Evolutionary conservation across 1,140 invertebrate species (phyloP), one percentile per base, ranked within the genome.

Genomic region (Laodelphax striatellus): DNA sequence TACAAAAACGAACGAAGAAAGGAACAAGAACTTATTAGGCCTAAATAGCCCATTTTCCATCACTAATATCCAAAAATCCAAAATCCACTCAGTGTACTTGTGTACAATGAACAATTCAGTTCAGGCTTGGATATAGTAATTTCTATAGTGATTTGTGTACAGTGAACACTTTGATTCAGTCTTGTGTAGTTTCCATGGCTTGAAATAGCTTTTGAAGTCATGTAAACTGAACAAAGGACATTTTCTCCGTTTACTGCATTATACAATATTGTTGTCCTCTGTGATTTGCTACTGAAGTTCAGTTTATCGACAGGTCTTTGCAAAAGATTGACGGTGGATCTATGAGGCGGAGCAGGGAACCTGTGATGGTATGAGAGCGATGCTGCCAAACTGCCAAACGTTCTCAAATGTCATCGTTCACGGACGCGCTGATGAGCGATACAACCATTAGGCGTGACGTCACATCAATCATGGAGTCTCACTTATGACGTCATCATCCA

Each of bases 401-500:
- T 24, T 24, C 34, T 31, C 52, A 54, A 31, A 31, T 38, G 34
- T 38, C 34, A 38, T 38, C 34, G 34, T 8, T 38, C 34, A 38
- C 34, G 9, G 34, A 38, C 9, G 52, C 34, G 0, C 6, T 54
- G 22, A 24, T 54, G 34, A 54, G 34, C 34, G 34, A 38, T 38
- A 38, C 22, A 16, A 54, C 24, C 52, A 54, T 24, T 16, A 54
- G 52, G 52, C 34, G 52, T 54, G 52, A 54, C 52, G 52, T 54
- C 22, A 52, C 52, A 54, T 54, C 52, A 54, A 34, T 54, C 52
- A 54, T 54, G 52, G 34, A 38, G 34, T 9, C 34, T 38, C 34
- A 38, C 34, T 38, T 52, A 24, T 54, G 52, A 54, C 52, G 52
- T 54, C 16, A 54, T 54, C 52, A 54, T 54, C 52, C 14, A 34